phyloP scores from a whole-genome alignment of 1,140 invertebrate species.

The Harlomillsia oculata region DNA sequence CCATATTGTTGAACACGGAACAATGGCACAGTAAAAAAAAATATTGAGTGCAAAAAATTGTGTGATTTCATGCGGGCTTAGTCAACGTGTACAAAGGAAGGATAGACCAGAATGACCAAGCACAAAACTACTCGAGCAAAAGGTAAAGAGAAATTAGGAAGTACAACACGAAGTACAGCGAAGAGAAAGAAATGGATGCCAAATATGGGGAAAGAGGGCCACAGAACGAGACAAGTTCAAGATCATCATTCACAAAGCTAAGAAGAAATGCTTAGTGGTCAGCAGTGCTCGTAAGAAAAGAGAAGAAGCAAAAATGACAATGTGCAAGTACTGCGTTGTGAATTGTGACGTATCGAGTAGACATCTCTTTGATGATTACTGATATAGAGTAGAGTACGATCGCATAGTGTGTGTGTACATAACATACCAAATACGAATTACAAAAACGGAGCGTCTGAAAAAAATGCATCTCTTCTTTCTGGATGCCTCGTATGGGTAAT shows the following conservation, averaged over 20 bases:
- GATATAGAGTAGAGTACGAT: neutral
- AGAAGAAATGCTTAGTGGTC: neutral
- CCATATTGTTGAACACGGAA: no score
- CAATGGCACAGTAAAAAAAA: neutral
- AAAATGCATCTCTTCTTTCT: no score
- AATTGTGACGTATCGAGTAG: neutral
- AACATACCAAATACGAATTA: no score
- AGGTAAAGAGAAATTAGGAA: slow-evolving; percentile 12
- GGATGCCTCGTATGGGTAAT: no score
- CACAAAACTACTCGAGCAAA: slow-evolving; percentile 1
- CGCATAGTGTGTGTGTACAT: no score
- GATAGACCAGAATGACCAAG: neutral
- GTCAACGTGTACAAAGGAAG: neutral
- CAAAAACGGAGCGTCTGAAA: no score
- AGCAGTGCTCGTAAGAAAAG: neutral
- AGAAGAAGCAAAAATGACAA: neutral
- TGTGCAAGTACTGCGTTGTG: neutral
- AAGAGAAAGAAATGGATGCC: neutral
- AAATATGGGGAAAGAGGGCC: slow-evolving; percentile 13
- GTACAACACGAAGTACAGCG: neutral
- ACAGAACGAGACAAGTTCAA: slow-evolving; percentile 24
- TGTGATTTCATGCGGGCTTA: neutral
- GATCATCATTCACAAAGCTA: slow-evolving; percentile 21
- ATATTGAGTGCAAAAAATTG: neutral
- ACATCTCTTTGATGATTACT: neutral